These are phyloP conservation scores for Channallabes apus DNA, from an alignment of 2,797 vertebrate genomes.

Conservation along the genomic window DNA sequence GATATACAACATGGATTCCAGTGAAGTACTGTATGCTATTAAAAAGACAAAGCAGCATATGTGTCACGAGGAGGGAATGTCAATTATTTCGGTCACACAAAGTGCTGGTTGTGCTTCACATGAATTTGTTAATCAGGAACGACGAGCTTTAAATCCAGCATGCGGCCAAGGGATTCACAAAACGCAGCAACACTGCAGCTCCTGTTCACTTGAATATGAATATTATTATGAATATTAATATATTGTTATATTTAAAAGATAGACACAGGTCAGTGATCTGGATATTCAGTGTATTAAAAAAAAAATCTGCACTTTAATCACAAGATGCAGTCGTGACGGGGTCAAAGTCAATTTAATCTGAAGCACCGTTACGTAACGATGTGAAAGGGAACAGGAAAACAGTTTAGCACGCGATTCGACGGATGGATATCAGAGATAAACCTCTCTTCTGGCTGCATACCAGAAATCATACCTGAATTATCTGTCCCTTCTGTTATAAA, in stretches of 20 bases:
- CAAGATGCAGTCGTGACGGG: neutral
- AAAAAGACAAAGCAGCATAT: neutral
- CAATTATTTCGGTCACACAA: neutral
- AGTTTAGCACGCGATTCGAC: neutral
- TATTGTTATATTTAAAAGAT: neutral
- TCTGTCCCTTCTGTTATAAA: neutral
- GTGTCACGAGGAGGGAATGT: too few relatives aligned
- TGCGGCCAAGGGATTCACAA: neutral
- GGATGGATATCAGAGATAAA: neutral
- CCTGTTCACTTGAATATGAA: neutral
- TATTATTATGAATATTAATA: neutral
- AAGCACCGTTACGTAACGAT: neutral
- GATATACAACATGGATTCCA: neutral
- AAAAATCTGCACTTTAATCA: neutral
- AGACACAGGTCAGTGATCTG: neutral
- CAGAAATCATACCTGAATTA: neutral
- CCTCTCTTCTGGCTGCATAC: neutral
- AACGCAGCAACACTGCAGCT: neutral
- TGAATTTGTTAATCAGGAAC: neutral
- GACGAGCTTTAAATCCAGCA: neutral
- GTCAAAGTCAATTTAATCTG: neutral
- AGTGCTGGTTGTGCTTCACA: neutral
- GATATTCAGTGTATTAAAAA: neutral
- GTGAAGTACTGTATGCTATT: neutral
- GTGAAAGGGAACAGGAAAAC: neutral